Percentiles rank a stretch among this genome's conserved stretches.
phyloP scores from a whole-genome alignment of 1,140 invertebrate genomes.

The Lasioglossum baleicum region DNA sequence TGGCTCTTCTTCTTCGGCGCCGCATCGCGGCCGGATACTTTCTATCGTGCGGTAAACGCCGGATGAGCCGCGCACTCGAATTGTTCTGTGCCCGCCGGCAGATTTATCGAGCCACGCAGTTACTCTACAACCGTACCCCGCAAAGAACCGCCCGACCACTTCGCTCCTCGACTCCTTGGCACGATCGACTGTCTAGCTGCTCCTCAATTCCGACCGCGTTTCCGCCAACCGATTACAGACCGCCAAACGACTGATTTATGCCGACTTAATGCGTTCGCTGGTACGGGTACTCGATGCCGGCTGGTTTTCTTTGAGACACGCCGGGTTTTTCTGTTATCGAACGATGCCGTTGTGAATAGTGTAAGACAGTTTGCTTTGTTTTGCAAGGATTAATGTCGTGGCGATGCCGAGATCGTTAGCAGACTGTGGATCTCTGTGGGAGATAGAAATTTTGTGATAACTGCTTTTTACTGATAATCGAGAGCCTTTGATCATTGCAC shows the following conservation, averaged over 20 bases:
- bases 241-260: conserved; percentile 27
- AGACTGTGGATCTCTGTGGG: too few species aligned
- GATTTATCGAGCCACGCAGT: conserved; percentile 48
- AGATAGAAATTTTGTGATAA: too few species aligned
- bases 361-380: too few species aligned
- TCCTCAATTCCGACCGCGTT: conserved; percentile 57
- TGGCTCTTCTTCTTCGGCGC: conserved; percentile 26
- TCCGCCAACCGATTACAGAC: conserved; percentile 21
- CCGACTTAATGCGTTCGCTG: not conserved
- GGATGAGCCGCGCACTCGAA: conserved; percentile 50
- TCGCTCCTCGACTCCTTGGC: not conserved
- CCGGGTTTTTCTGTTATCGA: too few species aligned
- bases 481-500: too few species aligned
- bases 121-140: not conserved
- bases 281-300: not conserved
- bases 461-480: too few species aligned
- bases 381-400: too few species aligned
- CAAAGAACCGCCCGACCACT: not conserved
- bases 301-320: too few species aligned
- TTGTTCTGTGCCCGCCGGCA: conserved; percentile 32
- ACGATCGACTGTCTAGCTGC: conserved; percentile 31
- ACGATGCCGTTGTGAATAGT: too few species aligned
- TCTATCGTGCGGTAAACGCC: conserved; percentile 64
- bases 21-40: conserved; percentile 53
- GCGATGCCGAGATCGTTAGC: too few species aligned